These are phyloP conservation scores for Napeogenes inachia DNA, from an alignment of 2,888 invertebrate species.

Conservation along the genomic window DNA sequence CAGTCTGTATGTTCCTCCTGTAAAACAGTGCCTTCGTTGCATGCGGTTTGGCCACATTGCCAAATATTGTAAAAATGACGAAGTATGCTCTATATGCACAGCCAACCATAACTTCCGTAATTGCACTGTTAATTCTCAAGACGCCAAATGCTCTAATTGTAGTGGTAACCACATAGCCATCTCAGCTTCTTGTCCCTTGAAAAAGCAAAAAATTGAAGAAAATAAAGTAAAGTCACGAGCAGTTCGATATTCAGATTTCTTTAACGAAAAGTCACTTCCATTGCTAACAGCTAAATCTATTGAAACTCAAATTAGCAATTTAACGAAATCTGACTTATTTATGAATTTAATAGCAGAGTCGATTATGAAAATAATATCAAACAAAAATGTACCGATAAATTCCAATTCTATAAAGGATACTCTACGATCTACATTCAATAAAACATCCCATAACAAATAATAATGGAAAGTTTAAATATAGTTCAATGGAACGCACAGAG, in stretches of 20 bases:
- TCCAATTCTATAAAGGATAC: no score
- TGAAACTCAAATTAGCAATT: conserved; percentile 5
- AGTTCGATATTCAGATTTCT: conserved; percentile 6
- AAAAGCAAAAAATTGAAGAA: conserved; percentile 18
- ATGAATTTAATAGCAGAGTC: conserved; percentile 11
- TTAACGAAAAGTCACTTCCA: conserved; percentile 15
- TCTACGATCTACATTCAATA: no score
- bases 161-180: conserved; percentile 10
- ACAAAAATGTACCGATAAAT: background rate
- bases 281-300: conserved; percentile 3
- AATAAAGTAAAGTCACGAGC: conserved; percentile 14
- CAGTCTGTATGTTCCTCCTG: conserved; percentile 16
- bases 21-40: conserved; percentile 24
- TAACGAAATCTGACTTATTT: conserved; percentile 11
- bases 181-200: conserved; percentile 18
- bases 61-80: conserved; percentile 26
- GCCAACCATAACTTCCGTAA: no score
- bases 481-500: no score
- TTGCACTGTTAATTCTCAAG: conserved; percentile 4
- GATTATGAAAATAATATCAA: conserved; percentile 9
- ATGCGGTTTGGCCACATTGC: conserved; percentile 23
- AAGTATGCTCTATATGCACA: conserved; percentile 18
- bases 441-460: no score
- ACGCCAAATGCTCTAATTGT: conserved; percentile 18
- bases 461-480: no score